These are phyloP conservation scores for Tinamus guttatus DNA, from an alignment of 2,113 vertebrate species.

Conservation along the genomic window DNA sequence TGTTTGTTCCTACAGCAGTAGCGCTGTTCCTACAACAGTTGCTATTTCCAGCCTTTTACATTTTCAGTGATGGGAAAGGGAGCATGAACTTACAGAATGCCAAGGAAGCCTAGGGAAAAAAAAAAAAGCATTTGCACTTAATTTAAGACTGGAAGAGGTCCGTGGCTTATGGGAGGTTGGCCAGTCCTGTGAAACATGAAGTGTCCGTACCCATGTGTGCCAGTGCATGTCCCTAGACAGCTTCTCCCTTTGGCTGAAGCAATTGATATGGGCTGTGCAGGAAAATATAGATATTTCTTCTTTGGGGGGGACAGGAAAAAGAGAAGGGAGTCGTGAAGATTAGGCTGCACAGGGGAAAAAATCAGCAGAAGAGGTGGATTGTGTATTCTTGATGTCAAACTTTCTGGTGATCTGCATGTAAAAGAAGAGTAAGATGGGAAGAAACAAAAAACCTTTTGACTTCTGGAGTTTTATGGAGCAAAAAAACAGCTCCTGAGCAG, in stretches of 20 bases:
- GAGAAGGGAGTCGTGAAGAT: not conserved
- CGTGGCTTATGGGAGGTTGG: not conserved
- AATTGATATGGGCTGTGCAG: not conserved
- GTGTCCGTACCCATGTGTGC: not conserved
- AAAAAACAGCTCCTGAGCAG: not conserved
- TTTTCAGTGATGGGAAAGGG: conserved; percentile 3
- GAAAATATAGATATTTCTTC: not conserved
- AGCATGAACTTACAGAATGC: conserved; percentile 6
- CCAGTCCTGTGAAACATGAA: not conserved
- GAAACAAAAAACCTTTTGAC: not conserved
- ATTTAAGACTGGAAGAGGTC: not conserved
- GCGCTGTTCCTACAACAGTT: no score
- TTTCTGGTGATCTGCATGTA: not conserved
- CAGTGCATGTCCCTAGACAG: not conserved
- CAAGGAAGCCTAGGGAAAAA: not conserved
- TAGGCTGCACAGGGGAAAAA: not conserved
- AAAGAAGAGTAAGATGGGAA: not conserved
- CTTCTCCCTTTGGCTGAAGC: not conserved
- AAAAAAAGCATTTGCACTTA: not conserved
- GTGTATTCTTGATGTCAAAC: not conserved
- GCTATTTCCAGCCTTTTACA: not conserved
- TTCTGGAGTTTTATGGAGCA: conserved; percentile 7
- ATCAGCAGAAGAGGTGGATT: not conserved
- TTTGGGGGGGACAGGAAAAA: not conserved
- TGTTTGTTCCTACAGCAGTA: not conserved